phyloP scores from a whole-genome alignment of 2,113 vertebrate species.

The Seriola quinqueradiata region DNA sequence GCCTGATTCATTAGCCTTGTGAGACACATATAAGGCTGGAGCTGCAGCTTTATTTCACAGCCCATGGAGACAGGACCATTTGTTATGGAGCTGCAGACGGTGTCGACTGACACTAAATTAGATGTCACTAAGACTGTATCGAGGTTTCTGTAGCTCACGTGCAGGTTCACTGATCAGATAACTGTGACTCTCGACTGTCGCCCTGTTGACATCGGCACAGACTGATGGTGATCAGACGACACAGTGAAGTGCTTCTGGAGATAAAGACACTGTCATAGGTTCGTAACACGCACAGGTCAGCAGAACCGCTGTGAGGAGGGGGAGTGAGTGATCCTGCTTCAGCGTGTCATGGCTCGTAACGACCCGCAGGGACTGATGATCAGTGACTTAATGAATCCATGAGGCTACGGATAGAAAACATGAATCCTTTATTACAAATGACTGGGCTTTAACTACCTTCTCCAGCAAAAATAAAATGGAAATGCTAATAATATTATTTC shows the following conservation, averaged over 20 bases:
- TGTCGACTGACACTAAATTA: slow-evolving; percentile 15
- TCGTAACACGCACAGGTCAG: too few species aligned
- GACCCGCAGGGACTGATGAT: too few species aligned
- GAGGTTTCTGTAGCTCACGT: slow-evolving; percentile 7
- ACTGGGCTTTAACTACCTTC: too few species aligned
- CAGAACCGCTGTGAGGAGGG: too few species aligned
- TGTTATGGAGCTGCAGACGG: slow-evolving; percentile 40
- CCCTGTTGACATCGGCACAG: not conserved
- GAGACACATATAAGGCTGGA: slow-evolving; percentile 7
- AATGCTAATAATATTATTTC: too few species aligned
- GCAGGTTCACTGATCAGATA: slow-evolving; percentile 15
- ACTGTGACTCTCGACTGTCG: not conserved
- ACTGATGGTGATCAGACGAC: not conserved
- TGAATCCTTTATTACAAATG: too few species aligned
- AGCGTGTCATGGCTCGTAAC: too few species aligned
- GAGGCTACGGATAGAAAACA: too few species aligned
- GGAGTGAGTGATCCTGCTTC: too few species aligned
- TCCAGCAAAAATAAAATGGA: too few species aligned
- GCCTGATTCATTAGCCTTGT: slow-evolving; percentile 2
- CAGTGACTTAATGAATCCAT: too few species aligned
- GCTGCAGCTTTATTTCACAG: slow-evolving; percentile 19
- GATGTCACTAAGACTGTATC: not conserved
- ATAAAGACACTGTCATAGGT: too few species aligned
- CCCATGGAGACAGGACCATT: slow-evolving; percentile 17
- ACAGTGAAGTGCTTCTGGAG: not conserved